A percentile compares a stretch with the other conserved stretches of the same genome.
phyloP scores from a whole-genome alignment of 2,113 vertebrate species.

The Pogona vitticeps region DNA sequence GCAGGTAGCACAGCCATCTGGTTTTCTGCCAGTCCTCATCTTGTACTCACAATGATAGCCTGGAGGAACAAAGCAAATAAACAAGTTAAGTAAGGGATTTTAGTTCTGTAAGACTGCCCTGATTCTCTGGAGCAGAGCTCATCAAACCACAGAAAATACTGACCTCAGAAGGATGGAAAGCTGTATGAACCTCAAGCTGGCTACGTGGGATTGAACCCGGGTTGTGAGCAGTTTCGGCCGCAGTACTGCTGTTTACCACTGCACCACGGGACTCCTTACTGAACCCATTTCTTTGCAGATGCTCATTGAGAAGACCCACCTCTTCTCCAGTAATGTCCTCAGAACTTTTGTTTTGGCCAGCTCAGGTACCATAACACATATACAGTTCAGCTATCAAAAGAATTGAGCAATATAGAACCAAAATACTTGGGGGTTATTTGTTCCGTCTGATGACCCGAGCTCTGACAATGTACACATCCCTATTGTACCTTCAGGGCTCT shows the following conservation, averaged over 20 bases:
- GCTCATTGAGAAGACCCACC: no score
- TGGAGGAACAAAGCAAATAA: constrained; percentile 61
- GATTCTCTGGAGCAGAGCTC: no score
- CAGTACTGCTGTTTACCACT: no score
- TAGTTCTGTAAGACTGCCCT: neutral
- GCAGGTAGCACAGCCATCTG: constrained; percentile 90
- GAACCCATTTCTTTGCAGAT: no score
- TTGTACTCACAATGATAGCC: constrained; percentile 96
- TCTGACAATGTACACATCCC: neutral
- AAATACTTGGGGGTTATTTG: neutral
- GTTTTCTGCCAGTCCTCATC: constrained; percentile 90
- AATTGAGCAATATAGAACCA: neutral
- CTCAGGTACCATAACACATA: neutral
- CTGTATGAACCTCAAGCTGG: no score
- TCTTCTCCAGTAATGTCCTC: no score
- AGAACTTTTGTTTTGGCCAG: no score
- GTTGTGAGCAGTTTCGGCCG: no score
- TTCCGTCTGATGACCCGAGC: neutral
- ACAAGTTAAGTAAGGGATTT: neutral
- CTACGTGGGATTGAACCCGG: no score
- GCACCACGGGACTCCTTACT: no score
- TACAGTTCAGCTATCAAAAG: neutral
- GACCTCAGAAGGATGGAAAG: no score
- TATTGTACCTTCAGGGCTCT: neutral
- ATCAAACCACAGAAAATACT: no score